A percentile compares a stretch with the other conserved stretches of the same genome.
These are phyloP conservation scores for Oscheius sp. DNA, from an alignment of 2,888 invertebrate genomes.

Conservation along the genomic window DNA sequence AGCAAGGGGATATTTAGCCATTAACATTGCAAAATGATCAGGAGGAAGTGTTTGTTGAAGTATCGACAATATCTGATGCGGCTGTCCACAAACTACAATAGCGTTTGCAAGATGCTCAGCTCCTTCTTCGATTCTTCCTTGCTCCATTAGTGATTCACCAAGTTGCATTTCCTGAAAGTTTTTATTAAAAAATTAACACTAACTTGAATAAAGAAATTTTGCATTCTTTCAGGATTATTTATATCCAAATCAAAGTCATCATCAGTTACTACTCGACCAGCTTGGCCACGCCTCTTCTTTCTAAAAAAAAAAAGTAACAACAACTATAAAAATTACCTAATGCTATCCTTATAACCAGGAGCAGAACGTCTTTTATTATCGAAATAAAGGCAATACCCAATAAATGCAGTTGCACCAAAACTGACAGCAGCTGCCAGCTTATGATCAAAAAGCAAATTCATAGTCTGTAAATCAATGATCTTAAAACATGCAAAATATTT, in stretches of 20 bases:
- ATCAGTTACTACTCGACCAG: neutral
- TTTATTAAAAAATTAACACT: neutral
- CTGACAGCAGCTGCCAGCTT: conserved; percentile 40
- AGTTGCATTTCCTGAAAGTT: conserved; percentile 82
- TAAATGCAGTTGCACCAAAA: conserved; percentile 80
- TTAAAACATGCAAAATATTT: too few species aligned
- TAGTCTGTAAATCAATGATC: too few species aligned
- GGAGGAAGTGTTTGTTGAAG: conserved; percentile 79
- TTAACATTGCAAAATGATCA: neutral
- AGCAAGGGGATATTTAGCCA: neutral
- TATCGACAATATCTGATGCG: conserved; percentile 85
- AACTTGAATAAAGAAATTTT: neutral
- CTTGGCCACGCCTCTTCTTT: neutral
- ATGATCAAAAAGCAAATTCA: too few species aligned
- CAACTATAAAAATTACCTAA: conserved; percentile 82
- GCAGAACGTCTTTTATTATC: conserved; percentile 91
- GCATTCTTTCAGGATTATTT: conserved; percentile 1
- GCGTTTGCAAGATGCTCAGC: conserved; percentile 96
- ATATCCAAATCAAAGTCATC: neutral
- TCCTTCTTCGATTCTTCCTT: conserved; percentile 77
- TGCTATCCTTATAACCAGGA: conserved; percentile 93
- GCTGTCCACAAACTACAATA: conserved; percentile 93
- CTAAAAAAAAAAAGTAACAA: neutral
- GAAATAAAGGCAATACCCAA: conserved; percentile 97
- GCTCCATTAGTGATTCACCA: conserved; percentile 86